A percentile compares a stretch with the other conserved stretches of the same genome.
Evolutionary conservation across 2,113 vertebrate genomes (phyloP).

Genomic region (Scopus umbretta): DNA sequence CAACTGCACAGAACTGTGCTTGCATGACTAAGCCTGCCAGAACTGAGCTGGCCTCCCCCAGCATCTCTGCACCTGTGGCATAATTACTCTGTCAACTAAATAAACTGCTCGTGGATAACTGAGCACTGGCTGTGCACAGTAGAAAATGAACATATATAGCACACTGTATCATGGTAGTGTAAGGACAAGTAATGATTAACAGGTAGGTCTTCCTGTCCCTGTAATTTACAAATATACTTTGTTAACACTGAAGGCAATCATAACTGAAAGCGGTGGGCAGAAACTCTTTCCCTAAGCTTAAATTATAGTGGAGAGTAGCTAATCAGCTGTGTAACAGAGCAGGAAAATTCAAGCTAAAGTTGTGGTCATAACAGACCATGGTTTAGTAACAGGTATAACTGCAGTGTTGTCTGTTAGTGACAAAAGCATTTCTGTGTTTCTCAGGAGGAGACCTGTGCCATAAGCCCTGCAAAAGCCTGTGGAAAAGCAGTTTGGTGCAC

Average conservation of each 20-base stretch:
- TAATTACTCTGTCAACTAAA: conserved; percentile 3
- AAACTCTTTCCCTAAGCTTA: neutral
- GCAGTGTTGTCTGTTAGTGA: neutral
- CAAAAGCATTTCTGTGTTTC: neutral
- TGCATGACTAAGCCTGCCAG: conserved; percentile 5
- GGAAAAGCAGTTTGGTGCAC: neutral
- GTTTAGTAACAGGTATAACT: neutral
- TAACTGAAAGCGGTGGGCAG: neutral
- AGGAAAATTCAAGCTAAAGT: neutral
- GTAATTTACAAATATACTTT: neutral
- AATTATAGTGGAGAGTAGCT: neutral
- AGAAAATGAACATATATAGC: neutral
- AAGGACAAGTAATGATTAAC: neutral
- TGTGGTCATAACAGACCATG: neutral
- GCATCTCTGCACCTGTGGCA: neutral
- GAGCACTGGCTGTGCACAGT: neutral
- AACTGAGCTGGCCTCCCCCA: neutral
- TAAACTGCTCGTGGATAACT: neutral
- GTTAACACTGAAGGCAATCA: neutral
- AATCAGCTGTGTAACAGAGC: neutral
- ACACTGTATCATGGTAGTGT: neutral
- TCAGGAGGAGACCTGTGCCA: neutral
- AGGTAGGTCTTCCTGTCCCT: neutral
- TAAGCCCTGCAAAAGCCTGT: neutral
- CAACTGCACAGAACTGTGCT: neutral